These are phyloP conservation scores for Lepisosteus oculatus DNA, from an alignment of 2,113 vertebrate species.

Conservation along the genomic window DNA sequence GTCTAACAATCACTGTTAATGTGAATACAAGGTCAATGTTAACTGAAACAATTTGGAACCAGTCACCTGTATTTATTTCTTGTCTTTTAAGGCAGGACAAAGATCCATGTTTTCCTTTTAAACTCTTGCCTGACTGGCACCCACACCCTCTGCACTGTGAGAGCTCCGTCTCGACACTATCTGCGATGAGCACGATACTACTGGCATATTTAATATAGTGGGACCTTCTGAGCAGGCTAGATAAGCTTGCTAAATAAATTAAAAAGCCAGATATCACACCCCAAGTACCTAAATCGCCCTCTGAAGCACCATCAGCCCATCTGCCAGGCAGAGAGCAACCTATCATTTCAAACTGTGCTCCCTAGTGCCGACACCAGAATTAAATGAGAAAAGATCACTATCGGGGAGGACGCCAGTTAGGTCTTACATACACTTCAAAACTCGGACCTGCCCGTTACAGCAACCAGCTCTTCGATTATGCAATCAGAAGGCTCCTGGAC, in stretches of 20 bases:
- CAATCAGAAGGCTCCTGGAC: no score
- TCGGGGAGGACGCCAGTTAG: no score
- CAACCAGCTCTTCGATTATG: no score
- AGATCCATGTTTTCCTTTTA: no score
- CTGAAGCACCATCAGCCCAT: neutral
- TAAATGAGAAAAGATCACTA: no score
- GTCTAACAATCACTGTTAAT: no score
- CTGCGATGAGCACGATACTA: neutral
- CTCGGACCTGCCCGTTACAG: no score
- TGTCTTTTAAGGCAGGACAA: no score
- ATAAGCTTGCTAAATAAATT: constrained; percentile 3
- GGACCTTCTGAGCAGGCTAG: neutral
- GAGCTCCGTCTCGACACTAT: no score
- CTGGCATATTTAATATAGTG: neutral
- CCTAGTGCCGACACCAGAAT: no score
- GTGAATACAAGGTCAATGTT: neutral
- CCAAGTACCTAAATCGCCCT: neutral
- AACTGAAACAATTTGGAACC: neutral
- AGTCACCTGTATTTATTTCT: neutral
- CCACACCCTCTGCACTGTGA: neutral
- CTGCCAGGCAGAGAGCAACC: constrained; percentile 9
- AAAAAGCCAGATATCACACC: neutral
- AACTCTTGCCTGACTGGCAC: neutral
- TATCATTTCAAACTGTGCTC: neutral
- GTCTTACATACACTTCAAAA: no score